Conservation (phyloP, 2,113 vertebrate species). For the Aplodontia rufa region DNA sequence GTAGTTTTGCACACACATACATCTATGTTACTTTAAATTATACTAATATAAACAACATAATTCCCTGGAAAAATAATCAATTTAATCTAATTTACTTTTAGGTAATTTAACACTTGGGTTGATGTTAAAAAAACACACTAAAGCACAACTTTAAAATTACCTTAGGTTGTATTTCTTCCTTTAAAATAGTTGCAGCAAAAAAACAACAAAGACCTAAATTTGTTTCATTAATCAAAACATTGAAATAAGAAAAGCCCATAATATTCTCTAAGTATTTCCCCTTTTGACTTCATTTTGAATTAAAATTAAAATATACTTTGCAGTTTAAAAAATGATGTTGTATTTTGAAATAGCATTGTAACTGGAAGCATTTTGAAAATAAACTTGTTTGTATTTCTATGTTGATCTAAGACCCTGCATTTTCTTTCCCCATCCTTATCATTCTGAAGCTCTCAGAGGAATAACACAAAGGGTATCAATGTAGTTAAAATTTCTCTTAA, state of each 20-base stretch:
- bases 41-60: background rate
- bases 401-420: background rate
- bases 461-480: background rate
- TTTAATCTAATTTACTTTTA: background rate
- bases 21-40: background rate
- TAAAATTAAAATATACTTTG: background rate
- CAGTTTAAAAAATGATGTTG: background rate
- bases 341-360: background rate
- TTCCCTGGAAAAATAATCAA: background rate
- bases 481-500: background rate
- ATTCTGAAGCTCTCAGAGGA: background rate
- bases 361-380: background rate
- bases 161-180: background rate
- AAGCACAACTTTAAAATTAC: background rate
- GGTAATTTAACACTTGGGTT: slow-evolving; percentile 8
- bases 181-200: background rate
- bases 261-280: background rate
- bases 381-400: background rate
- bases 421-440: background rate
- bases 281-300: background rate
- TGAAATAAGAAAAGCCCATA: background rate
- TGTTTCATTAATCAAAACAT: slow-evolving; percentile 4
- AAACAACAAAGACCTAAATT: background rate
- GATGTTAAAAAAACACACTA: background rate
- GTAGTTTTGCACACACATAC: background rate